These are phyloP conservation scores for Synergus itoensis DNA, from an alignment of 2,888 invertebrate genomes.

Conservation along the genomic window DNA sequence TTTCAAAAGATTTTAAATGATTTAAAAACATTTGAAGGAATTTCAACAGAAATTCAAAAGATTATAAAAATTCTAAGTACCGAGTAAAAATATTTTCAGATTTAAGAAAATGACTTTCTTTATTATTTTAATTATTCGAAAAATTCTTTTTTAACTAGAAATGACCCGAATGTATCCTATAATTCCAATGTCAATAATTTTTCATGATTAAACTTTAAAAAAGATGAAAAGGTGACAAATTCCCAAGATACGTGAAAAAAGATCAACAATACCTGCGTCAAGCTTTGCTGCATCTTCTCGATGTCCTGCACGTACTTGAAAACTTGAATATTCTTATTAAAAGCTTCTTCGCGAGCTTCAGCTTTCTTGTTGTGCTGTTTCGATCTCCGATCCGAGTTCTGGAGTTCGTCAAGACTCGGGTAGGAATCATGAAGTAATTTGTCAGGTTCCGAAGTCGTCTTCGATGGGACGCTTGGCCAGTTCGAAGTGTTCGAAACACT, in stretches of 20 bases:
- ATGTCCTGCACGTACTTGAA: slow-evolving; percentile 78
- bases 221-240: background rate
- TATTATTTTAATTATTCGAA: too few relatives aligned
- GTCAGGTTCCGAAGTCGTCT: slow-evolving; percentile 69
- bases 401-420: slow-evolving; percentile 74
- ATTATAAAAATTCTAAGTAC: too few relatives aligned
- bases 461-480: slow-evolving; percentile 71
- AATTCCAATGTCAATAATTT: too few relatives aligned
- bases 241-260: background rate
- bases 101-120: too few relatives aligned
- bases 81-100: too few relatives aligned
- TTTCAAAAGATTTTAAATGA: too few relatives aligned
- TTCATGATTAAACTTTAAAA: too few relatives aligned
- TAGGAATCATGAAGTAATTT: slow-evolving; percentile 74
- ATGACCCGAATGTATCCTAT: too few relatives aligned
- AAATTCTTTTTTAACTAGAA: background rate
- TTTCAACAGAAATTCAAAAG: too few relatives aligned
- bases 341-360: slow-evolving; percentile 71
- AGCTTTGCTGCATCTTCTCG: slow-evolving; percentile 79
- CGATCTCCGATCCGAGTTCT: slow-evolving; percentile 68
- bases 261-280: slow-evolving; percentile 62
- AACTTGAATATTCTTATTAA: slow-evolving; percentile 73
- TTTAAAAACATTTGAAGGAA: too few relatives aligned
- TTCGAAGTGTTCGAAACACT: slow-evolving; percentile 67
- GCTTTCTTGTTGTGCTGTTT: slow-evolving; percentile 71